These are phyloP conservation scores for Drosophila arawakana DNA, from an alignment of 1,140 invertebrate genomes.

Conservation along the genomic window DNA sequence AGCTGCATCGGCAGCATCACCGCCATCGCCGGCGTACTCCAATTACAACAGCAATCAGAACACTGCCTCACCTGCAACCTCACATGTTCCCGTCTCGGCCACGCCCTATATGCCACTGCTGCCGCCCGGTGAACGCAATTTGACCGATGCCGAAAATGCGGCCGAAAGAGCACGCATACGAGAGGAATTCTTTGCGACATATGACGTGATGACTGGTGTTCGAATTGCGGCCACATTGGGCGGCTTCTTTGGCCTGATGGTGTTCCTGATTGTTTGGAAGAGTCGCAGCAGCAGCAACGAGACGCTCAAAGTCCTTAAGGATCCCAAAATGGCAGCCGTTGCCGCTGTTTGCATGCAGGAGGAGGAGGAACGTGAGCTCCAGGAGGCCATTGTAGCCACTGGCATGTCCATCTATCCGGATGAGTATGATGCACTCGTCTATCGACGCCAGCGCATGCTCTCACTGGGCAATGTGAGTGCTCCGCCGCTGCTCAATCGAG, in stretches of 20 bases:
- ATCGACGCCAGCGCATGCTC: conserved; percentile 85
- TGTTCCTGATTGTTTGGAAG: conserved; percentile 94
- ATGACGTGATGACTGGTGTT: conserved; percentile 95
- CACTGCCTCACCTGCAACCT: conserved; percentile 50
- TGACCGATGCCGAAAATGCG: conserved; percentile 67
- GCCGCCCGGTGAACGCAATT: conserved; percentile 71
- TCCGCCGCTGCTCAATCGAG: conserved; percentile 85
- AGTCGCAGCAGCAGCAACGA: conserved; percentile 90
- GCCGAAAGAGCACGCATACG: conserved; percentile 87
- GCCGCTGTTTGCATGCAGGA: conserved; percentile 91
- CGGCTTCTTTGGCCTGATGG: conserved; percentile 94
- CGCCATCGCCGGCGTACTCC: conserved; percentile 65
- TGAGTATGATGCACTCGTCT: conserved; percentile 85
- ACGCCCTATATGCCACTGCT: conserved; percentile 68
- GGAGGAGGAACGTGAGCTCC: conserved; percentile 90
- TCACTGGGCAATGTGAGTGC: conserved; percentile 85
- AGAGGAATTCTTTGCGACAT: conserved; percentile 93
- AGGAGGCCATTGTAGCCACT: conserved; percentile 89
- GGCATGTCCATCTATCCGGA: conserved; percentile 85
- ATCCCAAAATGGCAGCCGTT: conserved; percentile 88
- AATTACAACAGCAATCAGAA: conserved; percentile 43
- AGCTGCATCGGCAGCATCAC: conserved; percentile 41
- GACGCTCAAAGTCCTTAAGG: conserved; percentile 86
- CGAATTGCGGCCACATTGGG: conserved; percentile 94
- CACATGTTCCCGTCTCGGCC: conserved; percentile 51